Base-by-base conservation (phyloP, 1,140 invertebrate genomes). In the Paralvinella palmiformis region DNA sequence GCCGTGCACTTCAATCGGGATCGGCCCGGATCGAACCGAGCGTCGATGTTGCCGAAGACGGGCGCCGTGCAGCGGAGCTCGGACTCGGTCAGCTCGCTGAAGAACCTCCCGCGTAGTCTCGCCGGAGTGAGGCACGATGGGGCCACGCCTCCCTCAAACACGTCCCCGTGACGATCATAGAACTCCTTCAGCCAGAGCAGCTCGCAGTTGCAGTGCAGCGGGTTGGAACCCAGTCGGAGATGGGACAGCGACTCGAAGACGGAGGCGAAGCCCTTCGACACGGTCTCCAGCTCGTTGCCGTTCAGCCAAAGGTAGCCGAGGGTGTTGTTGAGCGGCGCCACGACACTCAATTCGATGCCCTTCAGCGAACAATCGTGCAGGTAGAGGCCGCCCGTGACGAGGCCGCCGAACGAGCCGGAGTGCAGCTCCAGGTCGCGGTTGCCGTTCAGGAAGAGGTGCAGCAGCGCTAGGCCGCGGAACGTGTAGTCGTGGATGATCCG, bases 161-260 rank as follows among this genome's bases (percentile, higher is more conserved):
- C 61, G 27, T 70, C 66, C 20, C 45, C 63, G 29, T 69, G 56
- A 7, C 57, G 62, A 7, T 64, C 65, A 67, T 68, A 79, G 60
- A 75, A 77, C 15, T 72, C 64, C 41, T 73, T 73, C 41, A 79
- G 62, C 78, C 78, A 79, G 20, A 65, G 57, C 13, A 74, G 63
- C 58, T 78, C 75, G 65, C 78, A 79, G 66, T 79, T 78, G 62
- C 78, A 79, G 55, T 78, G 76, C 24, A 79, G 69, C 3, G 75
- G 73, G 67, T 79, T 79, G 13, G 72, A 64, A 22, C 74, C 76
- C 32, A 79, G 67, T 29, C 77, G 69, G 13, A 78, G 64, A 65
- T 79, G 76, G 48, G 67, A 72, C 50, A 79, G 63, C 10, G 66
- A 72, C 48, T 66, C 70, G 61, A 79, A 77, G 1, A 78, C 52